Conservation (phyloP, 2,888 invertebrate genomes). For the Nasonia oneida region DNA sequence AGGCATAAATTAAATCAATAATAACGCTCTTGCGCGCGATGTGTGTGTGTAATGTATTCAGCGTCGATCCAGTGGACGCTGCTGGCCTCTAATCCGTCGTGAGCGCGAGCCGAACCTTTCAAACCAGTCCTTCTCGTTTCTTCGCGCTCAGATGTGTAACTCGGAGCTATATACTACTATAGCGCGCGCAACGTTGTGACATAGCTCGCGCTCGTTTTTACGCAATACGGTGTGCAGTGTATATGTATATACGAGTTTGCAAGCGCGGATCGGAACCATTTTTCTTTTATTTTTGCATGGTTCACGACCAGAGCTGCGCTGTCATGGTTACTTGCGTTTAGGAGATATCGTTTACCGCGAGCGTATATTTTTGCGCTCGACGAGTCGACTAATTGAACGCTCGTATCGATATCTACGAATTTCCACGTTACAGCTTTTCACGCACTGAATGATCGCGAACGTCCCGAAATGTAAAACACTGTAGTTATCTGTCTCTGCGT, state of each 20-base stretch:
- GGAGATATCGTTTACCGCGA: neutral
- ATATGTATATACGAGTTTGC: neutral
- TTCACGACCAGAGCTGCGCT: neutral
- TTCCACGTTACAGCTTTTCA: too few relatives aligned
- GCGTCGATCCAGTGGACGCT: constrained; percentile 42
- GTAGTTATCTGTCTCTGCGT: too few relatives aligned
- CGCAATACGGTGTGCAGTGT: constrained; percentile 10
- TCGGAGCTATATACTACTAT: constrained; percentile 12
- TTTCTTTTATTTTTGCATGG: neutral
- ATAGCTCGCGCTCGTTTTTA: constrained; percentile 53
- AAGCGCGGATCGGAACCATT: neutral
- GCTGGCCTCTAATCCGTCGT: neutral
- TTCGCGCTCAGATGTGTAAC: constrained; percentile 52
- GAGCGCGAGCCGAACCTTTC: constrained; percentile 50
- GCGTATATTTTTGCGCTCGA: neutral
- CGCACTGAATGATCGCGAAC: too few relatives aligned
- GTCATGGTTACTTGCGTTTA: constrained; percentile 10
- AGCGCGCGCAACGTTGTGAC: constrained; percentile 46
- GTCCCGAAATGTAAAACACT: too few relatives aligned
- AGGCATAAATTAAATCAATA: constrained; percentile 56
- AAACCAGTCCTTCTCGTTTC: constrained; percentile 56
- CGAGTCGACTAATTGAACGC: neutral
- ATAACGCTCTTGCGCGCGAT: constrained; percentile 22
- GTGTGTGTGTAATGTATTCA: constrained; percentile 52
- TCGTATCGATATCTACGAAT: neutral